A percentile compares a stretch with the other conserved stretches of the same genome.
Conservation (phyloP, 2,113 vertebrate genomes). For the Periophthalmodon schlosseri region DNA sequence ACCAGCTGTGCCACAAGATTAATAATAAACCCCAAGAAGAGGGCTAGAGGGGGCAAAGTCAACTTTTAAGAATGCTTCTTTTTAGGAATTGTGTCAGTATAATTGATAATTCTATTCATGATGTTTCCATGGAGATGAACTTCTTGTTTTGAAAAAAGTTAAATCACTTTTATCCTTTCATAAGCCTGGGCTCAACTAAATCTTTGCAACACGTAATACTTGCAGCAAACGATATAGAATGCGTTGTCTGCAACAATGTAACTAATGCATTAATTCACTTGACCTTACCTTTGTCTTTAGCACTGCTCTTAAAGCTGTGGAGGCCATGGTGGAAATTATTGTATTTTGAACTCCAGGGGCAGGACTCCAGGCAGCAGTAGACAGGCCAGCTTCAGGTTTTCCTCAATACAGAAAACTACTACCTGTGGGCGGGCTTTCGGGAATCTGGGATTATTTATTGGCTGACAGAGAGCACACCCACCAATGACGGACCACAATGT, state of each 20-base stretch:
- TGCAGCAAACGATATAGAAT: slow-evolving; percentile 39
- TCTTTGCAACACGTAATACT: slow-evolving; percentile 3
- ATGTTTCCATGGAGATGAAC: not conserved
- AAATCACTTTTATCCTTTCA: not conserved
- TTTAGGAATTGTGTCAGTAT: not conserved
- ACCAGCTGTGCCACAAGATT: slow-evolving; percentile 17
- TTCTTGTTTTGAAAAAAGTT: not conserved
- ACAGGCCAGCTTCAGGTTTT: not conserved
- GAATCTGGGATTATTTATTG: slow-evolving; percentile 5
- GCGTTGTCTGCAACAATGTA: slow-evolving; percentile 10
- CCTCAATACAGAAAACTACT: not conserved
- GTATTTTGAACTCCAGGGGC: not conserved
- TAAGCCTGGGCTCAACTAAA: not conserved
- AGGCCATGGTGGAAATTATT: slow-evolving; percentile 63
- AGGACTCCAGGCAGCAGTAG: slow-evolving; percentile 3
- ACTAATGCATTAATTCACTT: not conserved
- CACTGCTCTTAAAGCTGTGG: slow-evolving; percentile 63
- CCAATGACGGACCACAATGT: slow-evolving; percentile 13
- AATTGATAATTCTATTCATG: not conserved
- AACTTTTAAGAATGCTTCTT: slow-evolving; percentile 11
- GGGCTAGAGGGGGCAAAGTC: slow-evolving; percentile 34
- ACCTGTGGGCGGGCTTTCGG: slow-evolving; percentile 36
- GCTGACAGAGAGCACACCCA: not conserved
- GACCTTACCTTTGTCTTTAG: slow-evolving; percentile 72
- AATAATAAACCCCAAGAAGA: slow-evolving; percentile 39